A percentile compares a stretch with the other conserved stretches of the same genome.
phyloP scores from a whole-genome alignment of 2,797 vertebrate species.

The Sebastes minor region DNA sequence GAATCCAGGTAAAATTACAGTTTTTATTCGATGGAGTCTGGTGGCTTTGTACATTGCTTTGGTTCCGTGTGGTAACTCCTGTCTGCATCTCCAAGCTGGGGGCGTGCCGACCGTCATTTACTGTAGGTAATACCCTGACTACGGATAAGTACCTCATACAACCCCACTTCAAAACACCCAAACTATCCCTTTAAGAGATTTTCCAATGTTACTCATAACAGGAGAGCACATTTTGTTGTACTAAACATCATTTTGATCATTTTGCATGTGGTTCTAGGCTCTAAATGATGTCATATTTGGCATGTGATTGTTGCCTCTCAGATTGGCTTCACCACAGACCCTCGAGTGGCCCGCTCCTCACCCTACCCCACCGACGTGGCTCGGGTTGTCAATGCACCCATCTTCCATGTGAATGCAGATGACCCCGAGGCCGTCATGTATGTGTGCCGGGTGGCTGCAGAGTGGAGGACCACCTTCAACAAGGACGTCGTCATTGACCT shows the following conservation, averaged over 20 bases:
- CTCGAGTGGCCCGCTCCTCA: constrained; percentile 91
- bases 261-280: background rate
- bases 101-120: too few species aligned
- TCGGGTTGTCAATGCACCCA: constrained; percentile 91
- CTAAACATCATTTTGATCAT: background rate
- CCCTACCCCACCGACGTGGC: constrained; percentile 91
- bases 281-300: background rate
- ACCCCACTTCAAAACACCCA: too few species aligned
- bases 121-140: too few species aligned
- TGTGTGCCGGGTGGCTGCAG: constrained; percentile 90
- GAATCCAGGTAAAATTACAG: too few species aligned
- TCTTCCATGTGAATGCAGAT: constrained; percentile 92
- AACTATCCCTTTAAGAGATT: background rate
- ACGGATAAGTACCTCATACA: too few species aligned
- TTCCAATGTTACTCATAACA: background rate
- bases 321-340: constrained; percentile 94
- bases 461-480: constrained; percentile 91
- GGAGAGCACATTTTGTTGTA: background rate
- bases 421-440: constrained; percentile 92
- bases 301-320: constrained; percentile 59
- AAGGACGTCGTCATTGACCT: constrained; percentile 93
- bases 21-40: too few species aligned
- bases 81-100: too few species aligned
- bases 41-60: too few species aligned
- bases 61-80: too few species aligned